Evolutionary conservation across 2,888 invertebrate genomes (phyloP).

Genomic region (Drosophila putrida): DNA sequence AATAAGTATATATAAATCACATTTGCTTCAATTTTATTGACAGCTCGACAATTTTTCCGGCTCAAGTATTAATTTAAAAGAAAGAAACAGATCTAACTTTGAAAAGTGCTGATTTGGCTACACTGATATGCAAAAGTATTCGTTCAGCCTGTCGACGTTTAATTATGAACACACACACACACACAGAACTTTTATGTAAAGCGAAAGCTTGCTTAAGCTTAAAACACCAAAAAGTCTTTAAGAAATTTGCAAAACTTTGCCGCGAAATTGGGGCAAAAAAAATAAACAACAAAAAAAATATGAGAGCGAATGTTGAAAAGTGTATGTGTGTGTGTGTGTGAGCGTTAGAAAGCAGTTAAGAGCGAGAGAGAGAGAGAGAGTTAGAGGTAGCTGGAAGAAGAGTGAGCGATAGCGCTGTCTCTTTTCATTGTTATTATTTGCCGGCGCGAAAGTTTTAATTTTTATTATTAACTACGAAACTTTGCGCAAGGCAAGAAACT

Average conservation of each 20-base stretch:
- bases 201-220: neutral
- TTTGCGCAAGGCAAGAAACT: conserved; percentile 72
- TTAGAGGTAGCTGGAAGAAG: neutral
- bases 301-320: conserved; percentile 13
- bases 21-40: too few species aligned
- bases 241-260: conserved; percentile 52
- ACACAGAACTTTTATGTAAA: neutral
- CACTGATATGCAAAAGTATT: conserved; percentile 43
- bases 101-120: too few species aligned
- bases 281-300: conserved; percentile 6
- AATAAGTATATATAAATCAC: too few species aligned
- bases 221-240: conserved; percentile 41
- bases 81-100: too few species aligned
- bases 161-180: conserved; percentile 47
- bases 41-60: too few species aligned
- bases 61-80: too few species aligned
- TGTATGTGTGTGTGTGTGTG: neutral
- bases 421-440: conserved; percentile 79
- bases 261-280: conserved; percentile 55
- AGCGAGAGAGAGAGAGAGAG: neutral
- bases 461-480: conserved; percentile 82
- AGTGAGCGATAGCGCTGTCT: conserved; percentile 46
- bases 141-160: conserved; percentile 36
- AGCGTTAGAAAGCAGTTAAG: conserved; percentile 5
- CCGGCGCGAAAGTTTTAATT: conserved; percentile 82